phyloP scores from a whole-genome alignment of 1,140 invertebrate genomes.

The Trachymyrmex cornetzi region DNA sequence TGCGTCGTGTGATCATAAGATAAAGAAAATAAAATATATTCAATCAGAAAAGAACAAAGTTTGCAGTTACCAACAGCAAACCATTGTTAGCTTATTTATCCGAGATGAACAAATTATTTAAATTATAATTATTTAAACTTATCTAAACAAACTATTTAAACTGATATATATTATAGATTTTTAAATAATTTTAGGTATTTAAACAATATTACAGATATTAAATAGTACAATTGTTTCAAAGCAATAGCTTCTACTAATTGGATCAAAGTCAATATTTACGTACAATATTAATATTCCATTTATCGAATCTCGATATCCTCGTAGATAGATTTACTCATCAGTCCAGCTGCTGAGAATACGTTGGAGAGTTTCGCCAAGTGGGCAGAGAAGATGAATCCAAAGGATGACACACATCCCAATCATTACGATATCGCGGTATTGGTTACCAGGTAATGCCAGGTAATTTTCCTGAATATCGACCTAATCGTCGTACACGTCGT shows the following conservation, averaged over 20 bases:
- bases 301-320: slow-evolving; percentile 31
- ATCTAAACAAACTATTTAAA: background rate
- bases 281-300: slow-evolving; percentile 3
- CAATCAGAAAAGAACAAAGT: background rate
- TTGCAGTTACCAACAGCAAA: background rate
- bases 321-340: slow-evolving; percentile 87
- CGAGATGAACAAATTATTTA: background rate
- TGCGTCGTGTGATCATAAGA: background rate
- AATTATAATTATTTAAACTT: background rate
- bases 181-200: background rate
- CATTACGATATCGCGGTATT: slow-evolving; percentile 93
- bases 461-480: slow-evolving; percentile 73
- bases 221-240: background rate
- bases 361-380: slow-evolving; percentile 90
- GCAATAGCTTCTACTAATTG: background rate
- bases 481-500: slow-evolving; percentile 63
- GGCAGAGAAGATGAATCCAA: slow-evolving; percentile 90
- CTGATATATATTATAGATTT: background rate
- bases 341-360: slow-evolving; percentile 88
- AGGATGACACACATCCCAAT: slow-evolving; percentile 89
- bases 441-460: slow-evolving; percentile 91
- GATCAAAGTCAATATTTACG: background rate
- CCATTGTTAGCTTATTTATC: background rate
- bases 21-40: background rate
- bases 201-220: background rate